phyloP scores from a whole-genome alignment of 2,888 invertebrate genomes.

The Drosophila planitibia region DNA sequence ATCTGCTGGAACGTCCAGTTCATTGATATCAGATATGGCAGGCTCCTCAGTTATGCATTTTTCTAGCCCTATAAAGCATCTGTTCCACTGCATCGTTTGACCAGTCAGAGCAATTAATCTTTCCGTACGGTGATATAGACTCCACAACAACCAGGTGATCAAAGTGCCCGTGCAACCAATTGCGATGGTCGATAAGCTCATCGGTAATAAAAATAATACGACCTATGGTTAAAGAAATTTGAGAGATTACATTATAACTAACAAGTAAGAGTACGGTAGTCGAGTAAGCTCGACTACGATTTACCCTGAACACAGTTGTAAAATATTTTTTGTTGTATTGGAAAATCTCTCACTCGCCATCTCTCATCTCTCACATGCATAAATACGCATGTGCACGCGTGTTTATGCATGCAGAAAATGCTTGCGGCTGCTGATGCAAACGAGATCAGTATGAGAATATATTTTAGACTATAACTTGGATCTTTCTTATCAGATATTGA shows the following conservation, averaged over 20 bases:
- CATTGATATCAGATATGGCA: neutral
- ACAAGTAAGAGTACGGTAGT: too few species aligned
- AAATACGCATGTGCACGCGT: too few species aligned
- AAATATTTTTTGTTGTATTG: too few species aligned
- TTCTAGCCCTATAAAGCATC: slow-evolving; percentile 32
- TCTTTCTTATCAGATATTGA: too few species aligned
- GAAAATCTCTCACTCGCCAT: too few species aligned
- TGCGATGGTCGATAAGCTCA: slow-evolving; percentile 90
- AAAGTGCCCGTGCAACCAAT: slow-evolving; percentile 85
- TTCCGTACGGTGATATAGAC: slow-evolving; percentile 66
- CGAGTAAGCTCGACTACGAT: too few species aligned
- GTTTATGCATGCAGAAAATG: too few species aligned
- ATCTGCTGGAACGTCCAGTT: neutral
- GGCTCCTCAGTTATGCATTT: neutral
- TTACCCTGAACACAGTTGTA: too few species aligned
- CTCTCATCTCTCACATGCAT: too few species aligned
- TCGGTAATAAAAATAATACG: slow-evolving; percentile 96
- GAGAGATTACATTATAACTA: neutral
- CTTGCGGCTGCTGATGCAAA: too few species aligned
- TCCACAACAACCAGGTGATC: slow-evolving; percentile 78
- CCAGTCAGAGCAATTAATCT: slow-evolving; percentile 44
- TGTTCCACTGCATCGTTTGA: slow-evolving; percentile 60
- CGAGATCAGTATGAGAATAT: too few species aligned
- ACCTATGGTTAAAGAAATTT: slow-evolving; percentile 85
- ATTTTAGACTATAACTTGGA: too few species aligned